Evolutionary conservation across 2,888 invertebrate species (phyloP), one percentile per base, ranked within the genome.

Genomic region (Brachynemurus nebulosus): DNA sequence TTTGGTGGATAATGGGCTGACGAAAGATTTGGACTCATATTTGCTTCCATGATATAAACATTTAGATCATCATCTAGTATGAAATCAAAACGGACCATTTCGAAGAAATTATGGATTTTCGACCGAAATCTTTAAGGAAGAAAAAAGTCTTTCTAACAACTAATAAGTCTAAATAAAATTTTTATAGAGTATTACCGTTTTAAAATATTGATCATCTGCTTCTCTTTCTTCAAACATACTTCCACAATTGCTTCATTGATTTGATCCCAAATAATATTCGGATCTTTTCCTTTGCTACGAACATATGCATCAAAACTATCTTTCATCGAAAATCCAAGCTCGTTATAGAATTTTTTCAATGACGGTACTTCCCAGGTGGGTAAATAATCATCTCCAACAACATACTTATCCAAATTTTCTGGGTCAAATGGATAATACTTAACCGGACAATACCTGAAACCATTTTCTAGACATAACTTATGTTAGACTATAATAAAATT

Each of bases 1-100:
- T 97, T 97, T 0, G 79, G 84, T n/a, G 83, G 79, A 61, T 82
- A 96, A 64, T 96, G 93, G 0, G 83, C 83, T 0, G 95, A 91
- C 1, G 91, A 91, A 46, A 97, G 70, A 69, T 97, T 97, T 0
- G 97, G 97, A 11, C 93, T 93, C 97, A 97, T 96, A 59, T 97
- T 97, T 1, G 91, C 95, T 68, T 97, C 97, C 76, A 97, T 80
- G 5, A 93, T 68, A 56, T 78, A 85, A 0, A 95, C 86, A 40
- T 82, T 83, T 1, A 96, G 61, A 43, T 90, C 68, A 51, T 89
- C 84, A 60, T 96, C 92, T 2, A 96, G 68, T 0, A 92, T 81
- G 59, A 97, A 82, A 63, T 97, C 97, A 59, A 97, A 89, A 21
- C 97, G 76, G 66, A 93, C 83, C 70, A 97, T 70, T 65, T 97